Evolutionary conservation across 2,113 vertebrate genomes (phyloP), one percentile per base, ranked within the genome.

Genomic region (Nibea albiflora): DNA sequence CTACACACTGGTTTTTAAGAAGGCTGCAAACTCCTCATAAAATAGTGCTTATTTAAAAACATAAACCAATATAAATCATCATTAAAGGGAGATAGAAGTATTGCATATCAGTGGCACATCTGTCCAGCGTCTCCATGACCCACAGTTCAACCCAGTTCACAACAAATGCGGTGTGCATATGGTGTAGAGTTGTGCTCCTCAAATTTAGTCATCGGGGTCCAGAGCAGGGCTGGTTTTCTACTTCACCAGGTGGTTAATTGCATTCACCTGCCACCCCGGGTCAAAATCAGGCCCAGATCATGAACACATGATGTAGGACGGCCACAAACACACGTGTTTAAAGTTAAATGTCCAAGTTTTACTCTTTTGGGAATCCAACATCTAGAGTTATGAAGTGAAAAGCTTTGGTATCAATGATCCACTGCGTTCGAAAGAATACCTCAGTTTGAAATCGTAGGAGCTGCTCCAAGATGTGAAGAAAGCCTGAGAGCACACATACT

Each of bases 211-310:
- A 67, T 53, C n/a, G 0, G 66, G 65, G 50, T 81, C 24, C 67
- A 22, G 24, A 64, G 67, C 66, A 11, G 42, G 52, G 61, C 79
- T 80, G 50, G 44, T 64, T 74, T 53, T 57, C 76, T 73, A 14
- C n/a, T 20, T 24, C 63, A 72, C 61, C 73, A 42, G 78, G 78
- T 81, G 74, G 77, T 67, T 84, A 74, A 81, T 75, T 84, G 69
- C 69, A 57, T 63, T 57, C 78, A 56, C 58, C 54, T 60, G 65
- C 73, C 78, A 66, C 35, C 22, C 11, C 39, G 24, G 60, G 82
- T 88, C 75, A 75, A 73, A 70, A 70, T 70, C 50, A 74, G 49
- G 26, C 47, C 63, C 24, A 4, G 53, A 67, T 73, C 17, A 72
- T 22, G 57, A 67, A 62, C 52, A 31, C 72, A 70, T 22, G 65